Conservation (phyloP, 2,113 vertebrate genomes). For the Aplodontia rufa region DNA sequence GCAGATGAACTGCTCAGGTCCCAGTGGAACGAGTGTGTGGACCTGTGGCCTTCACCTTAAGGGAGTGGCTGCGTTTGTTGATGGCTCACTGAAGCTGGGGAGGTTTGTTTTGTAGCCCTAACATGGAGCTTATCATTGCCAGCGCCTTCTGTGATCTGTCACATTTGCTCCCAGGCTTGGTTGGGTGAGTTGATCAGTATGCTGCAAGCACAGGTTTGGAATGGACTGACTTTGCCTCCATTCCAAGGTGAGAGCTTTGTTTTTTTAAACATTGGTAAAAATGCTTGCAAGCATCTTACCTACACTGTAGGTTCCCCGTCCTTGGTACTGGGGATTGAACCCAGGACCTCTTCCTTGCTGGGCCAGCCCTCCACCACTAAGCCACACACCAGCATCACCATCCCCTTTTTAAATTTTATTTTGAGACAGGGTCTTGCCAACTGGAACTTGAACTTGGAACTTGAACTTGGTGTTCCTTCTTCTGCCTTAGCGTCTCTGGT, state of each 20-base stretch:
- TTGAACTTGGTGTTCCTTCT: not conserved
- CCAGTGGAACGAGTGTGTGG: too few relatives aligned
- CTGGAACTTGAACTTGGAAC: not conserved
- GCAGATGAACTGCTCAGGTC: too few relatives aligned
- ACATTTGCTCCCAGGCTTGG: fast-evolving
- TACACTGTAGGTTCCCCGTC: not conserved
- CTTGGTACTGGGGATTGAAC: not conserved
- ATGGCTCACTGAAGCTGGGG: not conserved
- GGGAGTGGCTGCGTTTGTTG: not conserved
- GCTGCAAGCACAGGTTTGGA: not conserved
- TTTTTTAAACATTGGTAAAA: not conserved
- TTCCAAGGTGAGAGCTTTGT: not conserved
- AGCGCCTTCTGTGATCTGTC: not conserved
- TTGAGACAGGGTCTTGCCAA: not conserved
- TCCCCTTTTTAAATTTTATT: not conserved
- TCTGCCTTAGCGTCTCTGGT: not conserved
- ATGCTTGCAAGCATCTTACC: not conserved
- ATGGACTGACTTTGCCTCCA: not conserved
- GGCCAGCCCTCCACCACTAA: not conserved
- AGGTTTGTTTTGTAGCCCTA: not conserved
- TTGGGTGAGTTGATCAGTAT: not conserved
- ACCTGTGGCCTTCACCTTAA: too few relatives aligned
- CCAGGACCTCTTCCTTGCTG: not conserved
- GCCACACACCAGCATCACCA: too few relatives aligned
- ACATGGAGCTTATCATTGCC: too few relatives aligned